Base-by-base conservation (phyloP, 2,888 invertebrate species). In the Lepidocyrtinus sp. region DNA sequence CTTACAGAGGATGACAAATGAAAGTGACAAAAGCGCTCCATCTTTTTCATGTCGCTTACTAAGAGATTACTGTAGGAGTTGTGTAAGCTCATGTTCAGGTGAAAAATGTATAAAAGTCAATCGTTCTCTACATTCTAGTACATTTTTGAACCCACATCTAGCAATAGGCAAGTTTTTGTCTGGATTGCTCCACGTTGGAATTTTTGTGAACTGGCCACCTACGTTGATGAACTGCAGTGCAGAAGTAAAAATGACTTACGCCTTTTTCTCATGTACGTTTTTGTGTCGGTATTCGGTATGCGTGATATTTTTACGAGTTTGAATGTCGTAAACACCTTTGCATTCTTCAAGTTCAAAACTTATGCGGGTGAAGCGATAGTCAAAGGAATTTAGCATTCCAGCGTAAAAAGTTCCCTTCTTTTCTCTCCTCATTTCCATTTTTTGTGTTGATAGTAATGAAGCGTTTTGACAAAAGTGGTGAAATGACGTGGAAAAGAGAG, bases 21-120 rank as follows among this genome's bases (percentile, higher is more conserved):
- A 79, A 74, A 79, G 73, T 79, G 79, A 79, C 79, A 79, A 46
- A 68, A 69, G 79, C 73, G 79, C 79, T 79, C 79, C 79, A 79
- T 79, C 79, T 79, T 79, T 79, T 79, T 25, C 79, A 79, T 79
- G 79, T 79, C 73, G 67, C 67, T 17, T 62, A n/a, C 67, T 19
- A 1, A 24, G 62, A 67, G 55, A 17, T 55, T 55, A n/a, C 55
- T 15, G 55, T 36, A n/a, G 55, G n/a, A n/a, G n/a, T n/a, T n/a
- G n/a, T n/a, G n/a, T n/a, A n/a, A n/a, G n/a, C n/a, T n/a, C n/a
- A n/a, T n/a, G n/a, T n/a, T n/a, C n/a, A n/a, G n/a, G n/a, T n/a
- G n/a, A n/a, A 55, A 55, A 9, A 55, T 7, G 55, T 55, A 55
- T 9, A 36, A 36, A 36, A 36, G 12, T 36, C n/a, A n/a, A n/a